Evolutionary conservation across 2,797 vertebrate species (phyloP), one percentile per base, ranked within the genome.

Genomic region (Tenualosa thibaudeaui): DNA sequence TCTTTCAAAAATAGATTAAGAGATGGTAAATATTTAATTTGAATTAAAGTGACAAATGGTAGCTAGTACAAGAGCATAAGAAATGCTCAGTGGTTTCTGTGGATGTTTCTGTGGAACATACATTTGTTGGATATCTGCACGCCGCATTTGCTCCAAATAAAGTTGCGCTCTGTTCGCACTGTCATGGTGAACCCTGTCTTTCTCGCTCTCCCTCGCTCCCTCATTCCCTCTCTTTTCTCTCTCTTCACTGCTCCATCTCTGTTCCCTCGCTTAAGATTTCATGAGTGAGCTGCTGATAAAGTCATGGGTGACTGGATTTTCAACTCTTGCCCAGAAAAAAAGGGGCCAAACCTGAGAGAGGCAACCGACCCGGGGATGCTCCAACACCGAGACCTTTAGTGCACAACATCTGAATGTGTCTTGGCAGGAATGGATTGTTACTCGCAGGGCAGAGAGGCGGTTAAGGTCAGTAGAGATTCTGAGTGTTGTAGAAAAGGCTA

Each of bases 231-330:
- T 46, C 5, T 40, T 46, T 19, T 43, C 71, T 43, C 1, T 75
- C 37, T 62, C 58, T 24, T 7, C 13, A 68, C 53, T 24, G 82
- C 89, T 85, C 85, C 82, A 37, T 91, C 90, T 65, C 90, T 84
- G 90, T 89, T 89, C 91, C 75, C 87, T 90, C 88, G 89, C 89
- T 86, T 84, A 84, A 83, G 89, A 94, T 95, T 94, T 95, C 93
- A 95, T 91, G 92, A 93, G 90, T 95, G 93, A 95, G 89, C 92
- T 90, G 92, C 89, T 93, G 94, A 95, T 96, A 92, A 94, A 78
- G 71, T 92, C 91, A 93, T 17, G 93, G 95, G 92, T 95, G 94
- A 94, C 93, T 94, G 94, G 87, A 89, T 89, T 90, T 88, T 95
- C 94, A 94, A 95, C 93, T 94, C 93, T 87, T 83, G 71, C 71